Percentiles rank a stretch among this genome's conserved stretches.
These are phyloP conservation scores for Aphodius granarius DNA, from an alignment of 2,888 invertebrate species.

Conservation along the genomic window DNA sequence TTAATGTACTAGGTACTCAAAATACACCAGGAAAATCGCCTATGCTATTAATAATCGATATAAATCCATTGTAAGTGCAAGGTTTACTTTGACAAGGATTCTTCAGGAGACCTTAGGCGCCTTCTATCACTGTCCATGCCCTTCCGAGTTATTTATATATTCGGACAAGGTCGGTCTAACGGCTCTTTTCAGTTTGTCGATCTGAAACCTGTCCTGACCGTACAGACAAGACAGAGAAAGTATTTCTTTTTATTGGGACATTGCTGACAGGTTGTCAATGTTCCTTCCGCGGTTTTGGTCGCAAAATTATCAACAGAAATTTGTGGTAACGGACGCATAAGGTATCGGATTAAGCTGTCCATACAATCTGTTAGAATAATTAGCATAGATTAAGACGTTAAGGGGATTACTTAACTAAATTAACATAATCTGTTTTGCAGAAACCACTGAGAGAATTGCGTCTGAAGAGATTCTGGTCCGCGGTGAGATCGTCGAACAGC, in stretches of 20 bases:
- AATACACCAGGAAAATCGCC: not conserved
- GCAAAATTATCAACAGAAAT: too few species aligned
- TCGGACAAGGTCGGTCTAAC: not conserved
- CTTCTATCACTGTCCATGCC: not conserved
- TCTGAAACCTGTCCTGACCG: not conserved
- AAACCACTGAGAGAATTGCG: conserved; percentile 56
- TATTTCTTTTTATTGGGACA: not conserved
- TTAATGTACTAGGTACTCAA: too few species aligned
- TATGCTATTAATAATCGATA: too few species aligned
- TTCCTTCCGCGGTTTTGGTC: not conserved
- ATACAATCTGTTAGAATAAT: not conserved
- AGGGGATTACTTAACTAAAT: not conserved
- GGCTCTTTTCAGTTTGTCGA: not conserved
- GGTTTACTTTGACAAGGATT: not conserved
- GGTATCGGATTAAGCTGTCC: not conserved
- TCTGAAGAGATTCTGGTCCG: conserved; percentile 54
- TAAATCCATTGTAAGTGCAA: not conserved
- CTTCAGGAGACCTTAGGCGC: not conserved
- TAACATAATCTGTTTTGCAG: conserved; percentile 48
- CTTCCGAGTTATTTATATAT: not conserved
- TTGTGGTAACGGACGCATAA: not conserved
- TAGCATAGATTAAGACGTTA: not conserved
- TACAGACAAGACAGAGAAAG: not conserved
- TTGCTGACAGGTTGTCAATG: not conserved
- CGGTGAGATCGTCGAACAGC: conserved; percentile 52